Evolutionary conservation across 2,888 invertebrate species (phyloP), one percentile per base, ranked within the genome.

Genomic region (Diploptera punctata): DNA sequence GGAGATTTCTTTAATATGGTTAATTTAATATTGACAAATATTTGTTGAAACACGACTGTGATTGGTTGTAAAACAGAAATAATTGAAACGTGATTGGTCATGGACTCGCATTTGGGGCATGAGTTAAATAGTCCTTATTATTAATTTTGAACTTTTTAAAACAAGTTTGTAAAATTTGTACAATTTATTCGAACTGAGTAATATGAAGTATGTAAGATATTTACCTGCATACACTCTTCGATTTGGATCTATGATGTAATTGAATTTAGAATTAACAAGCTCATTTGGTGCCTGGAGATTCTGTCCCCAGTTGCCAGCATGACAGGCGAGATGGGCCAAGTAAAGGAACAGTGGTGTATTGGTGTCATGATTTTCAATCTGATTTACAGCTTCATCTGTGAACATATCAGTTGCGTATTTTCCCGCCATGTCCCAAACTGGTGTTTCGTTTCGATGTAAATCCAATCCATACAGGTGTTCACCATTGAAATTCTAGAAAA

Each of bases 251-350:
- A 87, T 83, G 33, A 95, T 90, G 78, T 93, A 87, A 3, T 87
- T 83, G 83, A 94, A 91, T 72, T 87, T 87, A 38, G 89, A 83
- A 1, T 94, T 87, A 33, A 88, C 87, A n/a, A n/a, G n/a, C 74
- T 90, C 87, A 31, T 87, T 86, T 0, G 86, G 86, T 2, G 85
- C 93, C 80, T 94, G 92, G 73, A 94, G 81, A 0, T 87, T 86
- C 9, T 90, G 87, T 67, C 90, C 90, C 0, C 85, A 84, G 78
- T 93, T 93, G 4, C 87, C 91, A 0, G 91, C 86, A 80, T 97
- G 97, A 0, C 92, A 90, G 0, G 95, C 95, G 61, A 91, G 84
- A 81, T 96, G 95, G 0, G 91, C 87, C 60, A 97, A 78, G 83
- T 93, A 89, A 75, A 97, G 83, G 79, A 95, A 95, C 72, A 97